Percentiles rank a stretch among this genome's conserved stretches.
phyloP scores from a whole-genome alignment of 1,140 invertebrate genomes.

The Archivesica marissinica region DNA sequence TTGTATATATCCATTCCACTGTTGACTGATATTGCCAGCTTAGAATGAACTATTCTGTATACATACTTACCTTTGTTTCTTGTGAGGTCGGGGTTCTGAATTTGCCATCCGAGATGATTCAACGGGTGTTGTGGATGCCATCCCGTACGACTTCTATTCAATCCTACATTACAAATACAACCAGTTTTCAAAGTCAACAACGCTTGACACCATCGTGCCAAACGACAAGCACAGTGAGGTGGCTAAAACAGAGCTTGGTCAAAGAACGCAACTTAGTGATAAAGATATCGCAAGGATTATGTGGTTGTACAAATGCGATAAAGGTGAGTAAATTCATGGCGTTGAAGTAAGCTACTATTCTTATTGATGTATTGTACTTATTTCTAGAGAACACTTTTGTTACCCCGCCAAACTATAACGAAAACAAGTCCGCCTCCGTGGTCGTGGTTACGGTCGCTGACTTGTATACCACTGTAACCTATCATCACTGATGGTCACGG shows the following conservation, averaged over 20 bases:
- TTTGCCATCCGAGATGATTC: conserved; percentile 6
- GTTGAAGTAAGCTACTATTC: no score
- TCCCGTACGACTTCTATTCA: conserved; percentile 29
- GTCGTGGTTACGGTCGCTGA: no score
- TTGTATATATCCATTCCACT: no score
- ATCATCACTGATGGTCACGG: no score
- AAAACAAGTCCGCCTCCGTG: no score
- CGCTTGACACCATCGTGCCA: conserved; percentile 75
- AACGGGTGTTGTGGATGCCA: not conserved
- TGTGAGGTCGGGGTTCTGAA: not conserved
- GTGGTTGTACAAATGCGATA: conserved; percentile 72
- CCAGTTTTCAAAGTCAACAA: conserved; percentile 1
- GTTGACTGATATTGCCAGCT: no score
- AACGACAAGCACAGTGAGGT: conserved; percentile 51
- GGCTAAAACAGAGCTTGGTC: conserved; percentile 65
- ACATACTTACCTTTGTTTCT: no score
- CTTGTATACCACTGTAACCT: no score
- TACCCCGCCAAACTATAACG: no score
- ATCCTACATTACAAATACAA: conserved; percentile 52
- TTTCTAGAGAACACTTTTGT: no score
- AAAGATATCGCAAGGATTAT: conserved; percentile 72
- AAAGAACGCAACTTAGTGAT: conserved; percentile 67
- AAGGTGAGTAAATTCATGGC: conserved; percentile 1
- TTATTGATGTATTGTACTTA: no score
- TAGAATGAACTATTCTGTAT: no score